These are phyloP conservation scores for Sceloporus tristichus DNA, from an alignment of 2,113 vertebrate species.

Conservation along the genomic window DNA sequence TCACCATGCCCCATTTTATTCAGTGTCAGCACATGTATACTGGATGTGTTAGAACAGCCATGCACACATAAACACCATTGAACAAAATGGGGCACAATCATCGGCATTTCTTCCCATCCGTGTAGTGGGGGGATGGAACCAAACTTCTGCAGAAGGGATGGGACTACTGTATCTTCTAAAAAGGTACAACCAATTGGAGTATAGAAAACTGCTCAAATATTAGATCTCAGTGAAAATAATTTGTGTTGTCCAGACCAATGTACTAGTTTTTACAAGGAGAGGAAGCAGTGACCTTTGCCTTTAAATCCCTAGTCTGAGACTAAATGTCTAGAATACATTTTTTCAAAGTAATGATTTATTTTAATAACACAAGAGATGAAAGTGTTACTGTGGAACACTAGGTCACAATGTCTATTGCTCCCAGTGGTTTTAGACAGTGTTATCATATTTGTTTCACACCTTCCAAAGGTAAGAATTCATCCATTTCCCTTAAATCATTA, in stretches of 20 bases:
- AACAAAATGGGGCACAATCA: too few species aligned
- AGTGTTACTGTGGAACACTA: neutral
- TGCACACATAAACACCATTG: too few species aligned
- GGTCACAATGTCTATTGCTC: neutral
- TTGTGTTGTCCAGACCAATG: neutral
- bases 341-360: constrained; percentile 20
- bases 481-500: constrained; percentile 5
- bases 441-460: neutral
- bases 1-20: too few species aligned
- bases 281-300: constrained; percentile 25
- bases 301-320: constrained; percentile 11
- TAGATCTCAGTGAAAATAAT: constrained; percentile 30
- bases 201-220: constrained; percentile 48
- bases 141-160: too few species aligned
- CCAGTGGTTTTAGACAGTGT: neutral
- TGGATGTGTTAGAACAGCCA: too few species aligned
- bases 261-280: neutral
- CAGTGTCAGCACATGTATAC: too few species aligned
- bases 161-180: constrained; percentile 27
- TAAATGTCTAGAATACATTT: constrained; percentile 14
- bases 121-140: too few species aligned
- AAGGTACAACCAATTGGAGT: neutral
- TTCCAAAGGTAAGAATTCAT: neutral
- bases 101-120: too few species aligned
- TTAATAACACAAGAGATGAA: constrained; percentile 18